phyloP scores from a whole-genome alignment of 1,140 invertebrate species.

The Drosophila busckii region DNA sequence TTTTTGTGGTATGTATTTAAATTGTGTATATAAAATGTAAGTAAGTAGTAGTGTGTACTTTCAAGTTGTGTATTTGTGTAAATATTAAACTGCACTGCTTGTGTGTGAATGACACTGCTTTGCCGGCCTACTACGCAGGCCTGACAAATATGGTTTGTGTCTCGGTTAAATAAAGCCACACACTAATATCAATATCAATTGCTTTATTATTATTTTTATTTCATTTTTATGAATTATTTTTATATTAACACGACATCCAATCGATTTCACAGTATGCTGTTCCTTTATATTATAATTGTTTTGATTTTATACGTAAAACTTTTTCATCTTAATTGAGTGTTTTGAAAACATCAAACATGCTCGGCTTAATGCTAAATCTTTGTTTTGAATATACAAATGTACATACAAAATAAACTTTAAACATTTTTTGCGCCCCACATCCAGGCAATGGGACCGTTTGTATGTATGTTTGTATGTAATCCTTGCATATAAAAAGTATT shows the following conservation, averaged over 20 bases:
- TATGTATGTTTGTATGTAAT: too few relatives aligned
- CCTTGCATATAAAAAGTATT: slow-evolving; percentile 58
- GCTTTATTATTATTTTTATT: slow-evolving; percentile 50
- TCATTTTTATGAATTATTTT: slow-evolving; percentile 40
- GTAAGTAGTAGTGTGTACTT: too few relatives aligned
- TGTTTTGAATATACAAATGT: slow-evolving; percentile 19
- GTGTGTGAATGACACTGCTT: too few relatives aligned
- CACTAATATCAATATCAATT: slow-evolving; percentile 34
- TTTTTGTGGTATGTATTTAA: too few relatives aligned
- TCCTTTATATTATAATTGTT: neutral
- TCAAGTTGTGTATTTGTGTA: too few relatives aligned
- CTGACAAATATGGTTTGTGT: too few relatives aligned
- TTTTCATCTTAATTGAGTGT: slow-evolving; percentile 32
- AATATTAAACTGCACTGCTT: too few relatives aligned
- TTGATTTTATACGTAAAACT: slow-evolving; percentile 49
- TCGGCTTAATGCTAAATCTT: slow-evolving; percentile 9
- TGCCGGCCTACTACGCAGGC: too few relatives aligned
- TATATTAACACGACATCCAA: slow-evolving; percentile 42
- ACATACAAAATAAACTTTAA: slow-evolving; percentile 38
- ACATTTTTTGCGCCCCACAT: slow-evolving; percentile 6
- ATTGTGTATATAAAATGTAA: too few relatives aligned
- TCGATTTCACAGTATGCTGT: slow-evolving; percentile 32
- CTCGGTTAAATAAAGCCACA: too few relatives aligned
- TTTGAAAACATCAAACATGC: slow-evolving; percentile 48
- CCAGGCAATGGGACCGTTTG: slow-evolving; percentile 34